phyloP scores from a whole-genome alignment of 2,888 invertebrate species.

The Apamea crenata region DNA sequence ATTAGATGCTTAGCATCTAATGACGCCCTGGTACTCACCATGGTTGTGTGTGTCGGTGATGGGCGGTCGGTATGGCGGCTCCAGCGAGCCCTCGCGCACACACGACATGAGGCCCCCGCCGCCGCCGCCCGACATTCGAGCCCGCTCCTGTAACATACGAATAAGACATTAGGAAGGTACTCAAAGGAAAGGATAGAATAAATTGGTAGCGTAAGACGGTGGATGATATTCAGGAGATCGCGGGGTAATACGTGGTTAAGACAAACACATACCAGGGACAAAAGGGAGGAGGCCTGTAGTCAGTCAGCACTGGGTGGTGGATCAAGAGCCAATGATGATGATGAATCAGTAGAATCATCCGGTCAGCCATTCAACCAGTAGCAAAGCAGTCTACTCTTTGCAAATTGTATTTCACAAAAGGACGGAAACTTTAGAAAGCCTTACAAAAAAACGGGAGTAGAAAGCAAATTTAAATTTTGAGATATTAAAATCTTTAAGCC shows the following conservation, averaged over 20 bases:
- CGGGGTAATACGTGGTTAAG: not conserved
- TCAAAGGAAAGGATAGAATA: not conserved
- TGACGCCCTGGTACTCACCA: conserved; percentile 43
- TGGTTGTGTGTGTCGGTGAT: conserved; percentile 87
- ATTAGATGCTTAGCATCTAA: too few relatives aligned
- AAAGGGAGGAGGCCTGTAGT: too few relatives aligned
- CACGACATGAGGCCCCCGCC: conserved; percentile 92
- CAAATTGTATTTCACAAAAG: not conserved
- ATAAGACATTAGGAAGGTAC: not conserved
- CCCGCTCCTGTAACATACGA: conserved; percentile 77
- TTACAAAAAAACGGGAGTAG: not conserved
- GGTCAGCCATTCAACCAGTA: not conserved
- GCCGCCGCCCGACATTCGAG: conserved; percentile 89
- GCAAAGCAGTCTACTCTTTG: not conserved
- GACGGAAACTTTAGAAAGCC: not conserved
- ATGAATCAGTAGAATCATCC: not conserved
- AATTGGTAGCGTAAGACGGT: not conserved
- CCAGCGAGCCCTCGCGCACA: conserved; percentile 91
- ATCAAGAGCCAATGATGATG: not conserved
- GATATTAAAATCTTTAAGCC: conserved; percentile 37
- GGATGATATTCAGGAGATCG: not conserved
- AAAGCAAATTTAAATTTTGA: conserved; percentile 9
- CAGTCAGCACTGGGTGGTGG: not conserved
- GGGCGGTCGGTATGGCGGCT: conserved; percentile 92
- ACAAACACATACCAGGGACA: not conserved